These are phyloP conservation scores for Drosophila engyochracea DNA, from an alignment of 2,888 invertebrate species.

Conservation along the genomic window DNA sequence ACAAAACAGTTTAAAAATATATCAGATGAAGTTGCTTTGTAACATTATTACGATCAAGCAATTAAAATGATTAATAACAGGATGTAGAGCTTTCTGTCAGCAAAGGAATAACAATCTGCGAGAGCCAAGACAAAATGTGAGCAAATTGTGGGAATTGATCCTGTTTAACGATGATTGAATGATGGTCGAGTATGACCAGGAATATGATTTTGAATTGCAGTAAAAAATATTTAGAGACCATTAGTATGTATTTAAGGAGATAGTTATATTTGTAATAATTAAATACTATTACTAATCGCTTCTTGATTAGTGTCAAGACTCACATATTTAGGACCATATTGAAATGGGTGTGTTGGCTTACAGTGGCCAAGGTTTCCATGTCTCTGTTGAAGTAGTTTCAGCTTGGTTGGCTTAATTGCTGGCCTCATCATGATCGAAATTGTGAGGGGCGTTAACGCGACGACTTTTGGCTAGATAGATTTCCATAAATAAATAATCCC, in stretches of 20 bases:
- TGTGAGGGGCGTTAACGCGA: conserved; percentile 54
- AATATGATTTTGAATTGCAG: neutral
- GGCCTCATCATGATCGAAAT: conserved; percentile 35
- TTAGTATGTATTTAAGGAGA: neutral
- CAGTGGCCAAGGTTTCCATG: neutral
- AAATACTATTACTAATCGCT: neutral
- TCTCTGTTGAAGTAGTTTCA: conserved; percentile 3
- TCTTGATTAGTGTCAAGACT: conserved; percentile 10
- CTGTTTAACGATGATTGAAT: neutral
- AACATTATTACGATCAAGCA: neutral
- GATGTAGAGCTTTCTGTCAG: neutral
- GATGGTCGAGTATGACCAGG: neutral
- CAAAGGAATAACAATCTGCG: neutral
- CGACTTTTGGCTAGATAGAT: conserved; percentile 65
- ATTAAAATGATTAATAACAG: neutral
- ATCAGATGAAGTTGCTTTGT: neutral
- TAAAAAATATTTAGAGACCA: neutral
- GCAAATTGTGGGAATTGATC: neutral
- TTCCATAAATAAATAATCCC: conserved; percentile 72
- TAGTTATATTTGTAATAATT: neutral
- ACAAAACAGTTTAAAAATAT: neutral
- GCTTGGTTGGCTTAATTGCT: conserved; percentile 36
- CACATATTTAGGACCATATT: conserved; percentile 1
- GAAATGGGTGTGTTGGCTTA: neutral
- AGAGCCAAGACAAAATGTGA: neutral